These are phyloP conservation scores for Vanessa atalanta DNA, from an alignment of 1,140 invertebrate genomes.

Conservation along the genomic window DNA sequence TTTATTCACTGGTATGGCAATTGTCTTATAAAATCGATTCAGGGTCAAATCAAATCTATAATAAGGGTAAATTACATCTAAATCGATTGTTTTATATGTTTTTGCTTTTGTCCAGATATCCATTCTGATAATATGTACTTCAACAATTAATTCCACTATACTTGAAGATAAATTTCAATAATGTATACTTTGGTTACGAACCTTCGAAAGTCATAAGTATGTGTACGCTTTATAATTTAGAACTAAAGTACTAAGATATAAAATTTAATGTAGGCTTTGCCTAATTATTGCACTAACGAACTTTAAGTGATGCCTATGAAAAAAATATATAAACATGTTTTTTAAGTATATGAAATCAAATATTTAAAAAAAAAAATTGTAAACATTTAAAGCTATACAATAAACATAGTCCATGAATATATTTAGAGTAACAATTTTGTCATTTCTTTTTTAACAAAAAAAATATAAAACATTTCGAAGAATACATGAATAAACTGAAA, in stretches of 20 bases:
- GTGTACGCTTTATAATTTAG: slow-evolving; percentile 58
- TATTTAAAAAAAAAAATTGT: slow-evolving; percentile 9
- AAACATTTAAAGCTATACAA: slow-evolving; percentile 24
- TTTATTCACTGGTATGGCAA: too few species aligned
- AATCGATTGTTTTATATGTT: too few species aligned
- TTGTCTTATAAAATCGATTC: too few species aligned
- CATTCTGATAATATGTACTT: too few species aligned
- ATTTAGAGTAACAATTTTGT: neutral
- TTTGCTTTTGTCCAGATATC: too few species aligned
- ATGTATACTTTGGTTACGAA: neutral
- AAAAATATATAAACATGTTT: slow-evolving; percentile 2
- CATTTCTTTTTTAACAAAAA: neutral
- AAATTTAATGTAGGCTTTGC: slow-evolving; percentile 77
- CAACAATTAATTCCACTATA: too few species aligned
- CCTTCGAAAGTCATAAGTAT: slow-evolving; percentile 11
- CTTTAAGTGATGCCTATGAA: slow-evolving; percentile 38
- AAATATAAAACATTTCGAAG: neutral
- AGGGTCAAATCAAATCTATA: too few species aligned
- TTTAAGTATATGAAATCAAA: slow-evolving; percentile 9
- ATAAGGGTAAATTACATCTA: too few species aligned
- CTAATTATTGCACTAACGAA: slow-evolving; percentile 77
- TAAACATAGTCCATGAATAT: slow-evolving; percentile 10
- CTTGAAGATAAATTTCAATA: too few species aligned
- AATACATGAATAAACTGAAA: neutral
- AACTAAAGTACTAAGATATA: slow-evolving; percentile 73